Conservation (phyloP, 2,888 invertebrate species). For the Drosophila fulvimacula region DNA sequence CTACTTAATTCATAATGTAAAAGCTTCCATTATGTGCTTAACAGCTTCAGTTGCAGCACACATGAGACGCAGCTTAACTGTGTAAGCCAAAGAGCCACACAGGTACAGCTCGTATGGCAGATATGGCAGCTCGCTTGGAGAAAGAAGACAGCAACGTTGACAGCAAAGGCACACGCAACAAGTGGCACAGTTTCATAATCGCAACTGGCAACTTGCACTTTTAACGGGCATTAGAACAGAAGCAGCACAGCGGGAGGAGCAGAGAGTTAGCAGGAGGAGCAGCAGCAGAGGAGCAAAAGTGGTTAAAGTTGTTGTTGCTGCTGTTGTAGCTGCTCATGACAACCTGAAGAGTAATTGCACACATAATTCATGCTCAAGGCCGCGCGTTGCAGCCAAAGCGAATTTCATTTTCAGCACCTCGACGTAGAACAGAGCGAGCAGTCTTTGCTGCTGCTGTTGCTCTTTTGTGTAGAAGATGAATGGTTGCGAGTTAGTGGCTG, state of each 20-base stretch:
- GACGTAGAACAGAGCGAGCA: constrained; percentile 2
- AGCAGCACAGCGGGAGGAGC: constrained; percentile 13
- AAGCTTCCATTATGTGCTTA: not conserved
- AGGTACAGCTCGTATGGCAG: constrained; percentile 6
- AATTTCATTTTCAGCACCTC: constrained; percentile 80
- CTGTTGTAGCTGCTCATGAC: constrained; percentile 45
- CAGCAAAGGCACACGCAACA: constrained; percentile 35
- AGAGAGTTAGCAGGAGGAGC: constrained; percentile 1
- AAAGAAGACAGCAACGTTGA: constrained; percentile 44
- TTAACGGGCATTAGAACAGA: constrained; percentile 61
- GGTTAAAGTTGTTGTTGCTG: constrained; percentile 1
- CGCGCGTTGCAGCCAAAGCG: constrained; percentile 60
- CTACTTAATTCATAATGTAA: not conserved
- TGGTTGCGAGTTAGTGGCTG: constrained; percentile 59
- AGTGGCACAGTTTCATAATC: constrained; percentile 76
- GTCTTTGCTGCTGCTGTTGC: constrained; percentile 19
- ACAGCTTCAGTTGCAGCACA: not conserved
- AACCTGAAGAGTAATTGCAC: constrained; percentile 77
- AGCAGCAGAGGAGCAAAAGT: constrained; percentile 6
- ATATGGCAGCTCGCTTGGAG: constrained; percentile 57
- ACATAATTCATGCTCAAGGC: constrained; percentile 81
- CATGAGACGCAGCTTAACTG: not conserved
- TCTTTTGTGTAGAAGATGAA: constrained; percentile 77
- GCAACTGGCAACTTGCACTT: constrained; percentile 70
- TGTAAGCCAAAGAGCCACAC: constrained; percentile 16